Conservation (phyloP, 2,888 invertebrate species). For the Xylota sylvarum region DNA sequence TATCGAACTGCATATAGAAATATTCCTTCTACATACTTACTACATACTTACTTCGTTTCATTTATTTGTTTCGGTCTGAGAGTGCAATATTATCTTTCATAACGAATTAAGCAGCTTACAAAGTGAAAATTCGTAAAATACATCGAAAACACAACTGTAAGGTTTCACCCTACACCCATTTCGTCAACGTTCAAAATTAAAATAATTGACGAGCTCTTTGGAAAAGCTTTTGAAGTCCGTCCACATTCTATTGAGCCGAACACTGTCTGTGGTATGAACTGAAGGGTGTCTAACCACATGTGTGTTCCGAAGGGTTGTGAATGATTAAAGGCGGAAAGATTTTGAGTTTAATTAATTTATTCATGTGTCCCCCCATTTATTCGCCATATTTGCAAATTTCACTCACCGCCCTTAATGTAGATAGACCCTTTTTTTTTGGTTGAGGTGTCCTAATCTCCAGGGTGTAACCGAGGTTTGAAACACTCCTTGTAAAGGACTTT, state of each 20-base stretch:
- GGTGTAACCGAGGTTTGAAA: slow-evolving; percentile 22
- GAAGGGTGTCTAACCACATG: slow-evolving; percentile 47
- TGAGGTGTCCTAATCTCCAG: slow-evolving; percentile 25
- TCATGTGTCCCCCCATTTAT: slow-evolving; percentile 36
- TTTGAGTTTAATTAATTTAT: slow-evolving; percentile 60
- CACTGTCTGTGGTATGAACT: slow-evolving; percentile 1
- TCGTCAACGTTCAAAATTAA: background rate
- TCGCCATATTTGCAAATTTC: slow-evolving; percentile 6
- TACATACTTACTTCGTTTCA: too few species aligned
- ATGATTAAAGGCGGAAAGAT: slow-evolving; percentile 55
- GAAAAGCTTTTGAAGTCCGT: slow-evolving; percentile 34
- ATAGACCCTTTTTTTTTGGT: slow-evolving; percentile 4
- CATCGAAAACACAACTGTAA: background rate
- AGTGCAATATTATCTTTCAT: background rate
- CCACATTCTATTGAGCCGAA: background rate
- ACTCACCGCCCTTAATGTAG: background rate
- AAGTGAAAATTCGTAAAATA: background rate
- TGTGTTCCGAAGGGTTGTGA: slow-evolving; percentile 26
- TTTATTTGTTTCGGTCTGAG: background rate
- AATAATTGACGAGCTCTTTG: slow-evolving; percentile 14
- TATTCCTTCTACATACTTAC: too few species aligned
- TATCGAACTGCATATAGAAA: too few species aligned
- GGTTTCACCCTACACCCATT: background rate
- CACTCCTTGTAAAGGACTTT: slow-evolving; percentile 14
- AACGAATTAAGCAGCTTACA: background rate